Conservation (phyloP, 2,113 vertebrate species). For the Syrmaticus mikado region DNA sequence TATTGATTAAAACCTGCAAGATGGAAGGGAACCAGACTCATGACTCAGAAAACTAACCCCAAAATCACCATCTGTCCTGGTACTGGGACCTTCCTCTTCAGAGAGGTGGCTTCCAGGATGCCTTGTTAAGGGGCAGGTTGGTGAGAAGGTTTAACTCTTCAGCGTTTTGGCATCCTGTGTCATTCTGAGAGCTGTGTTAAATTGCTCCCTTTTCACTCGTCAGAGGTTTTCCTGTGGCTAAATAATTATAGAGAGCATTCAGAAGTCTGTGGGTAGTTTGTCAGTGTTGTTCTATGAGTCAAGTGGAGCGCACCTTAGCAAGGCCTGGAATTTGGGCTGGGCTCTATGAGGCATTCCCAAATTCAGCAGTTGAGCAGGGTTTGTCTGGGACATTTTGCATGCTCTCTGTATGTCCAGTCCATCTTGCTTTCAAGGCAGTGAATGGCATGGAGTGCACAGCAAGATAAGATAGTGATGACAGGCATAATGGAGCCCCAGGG, state of each 20-base stretch:
- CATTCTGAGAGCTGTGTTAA: constrained; percentile 20
- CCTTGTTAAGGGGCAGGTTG: background rate
- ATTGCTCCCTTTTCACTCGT: constrained; percentile 35
- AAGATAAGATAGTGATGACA: background rate
- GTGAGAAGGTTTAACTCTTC: constrained; percentile 17
- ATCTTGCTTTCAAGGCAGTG: background rate
- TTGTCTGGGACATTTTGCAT: background rate
- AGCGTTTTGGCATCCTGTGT: constrained; percentile 53
- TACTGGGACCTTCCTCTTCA: constrained; percentile 8
- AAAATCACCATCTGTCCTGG: background rate
- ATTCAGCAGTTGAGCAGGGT: constrained; percentile 39
- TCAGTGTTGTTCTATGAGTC: constrained; percentile 29
- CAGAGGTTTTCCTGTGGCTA: constrained; percentile 61
- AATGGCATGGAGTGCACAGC: background rate
- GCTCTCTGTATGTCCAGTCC: background rate
- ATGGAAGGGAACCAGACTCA: constrained; percentile 6
- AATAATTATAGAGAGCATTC: constrained; percentile 62
- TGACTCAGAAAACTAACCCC: constrained; percentile 8
- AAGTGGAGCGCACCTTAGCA: constrained; percentile 46
- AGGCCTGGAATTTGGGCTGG: constrained; percentile 62
- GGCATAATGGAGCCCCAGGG: background rate
- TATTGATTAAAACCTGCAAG: background rate
- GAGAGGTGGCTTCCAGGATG: background rate
- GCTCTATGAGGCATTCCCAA: constrained; percentile 45
- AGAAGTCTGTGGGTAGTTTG: constrained; percentile 39